Base-by-base conservation (phyloP, 2,888 invertebrate genomes). In the Gibbula magus region DNA sequence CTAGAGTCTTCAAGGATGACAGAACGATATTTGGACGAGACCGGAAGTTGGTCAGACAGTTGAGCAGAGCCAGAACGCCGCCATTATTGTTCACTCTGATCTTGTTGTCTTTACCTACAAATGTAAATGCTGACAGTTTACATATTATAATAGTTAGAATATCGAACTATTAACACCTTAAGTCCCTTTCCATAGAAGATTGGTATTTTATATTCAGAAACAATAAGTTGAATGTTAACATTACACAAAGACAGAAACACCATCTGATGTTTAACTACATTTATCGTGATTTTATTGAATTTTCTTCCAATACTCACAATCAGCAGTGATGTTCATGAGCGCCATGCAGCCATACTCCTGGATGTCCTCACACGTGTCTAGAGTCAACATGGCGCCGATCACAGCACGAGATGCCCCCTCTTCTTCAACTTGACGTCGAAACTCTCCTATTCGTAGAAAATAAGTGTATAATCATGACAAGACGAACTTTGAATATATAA, bases 301-400 rank as follows among this genome's bases (percentile, higher is more conserved):
- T 13, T 25, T 25, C 29, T n/a, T n/a, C n/a, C n/a, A 35, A 74
- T 35, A 81, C 84, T 79, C 83, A 89, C 89, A 81, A 32, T 88
- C 86, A n/a, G 88, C 88, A 1, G 89, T 87, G n/a, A 89, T 78
- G 53, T 89, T 89, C 75, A 88, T 88, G 4, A 89, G 79, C 0
- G 88, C 86, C 86, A 89, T 84, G 75, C 89, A 89, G 2, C 88
- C 88, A 10, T 84, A 85, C 25, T 85, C 86, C 78, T 88, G 89
- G 4, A 88, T 82, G 7, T 82, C 82, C 0, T 80, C 76, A 45
- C 78, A 79, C 54, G 81, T 83, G 8, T 89, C 88, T 10, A 86
- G 53, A 18, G 85, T 86, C 73, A 89, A 75, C 87, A 89, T 88
- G 35, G 88, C 86, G 0, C 86, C 81, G n/a, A 88, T 85, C 0